Base-by-base conservation (phyloP, 2,113 vertebrate genomes). In the Colinus virginianus region DNA sequence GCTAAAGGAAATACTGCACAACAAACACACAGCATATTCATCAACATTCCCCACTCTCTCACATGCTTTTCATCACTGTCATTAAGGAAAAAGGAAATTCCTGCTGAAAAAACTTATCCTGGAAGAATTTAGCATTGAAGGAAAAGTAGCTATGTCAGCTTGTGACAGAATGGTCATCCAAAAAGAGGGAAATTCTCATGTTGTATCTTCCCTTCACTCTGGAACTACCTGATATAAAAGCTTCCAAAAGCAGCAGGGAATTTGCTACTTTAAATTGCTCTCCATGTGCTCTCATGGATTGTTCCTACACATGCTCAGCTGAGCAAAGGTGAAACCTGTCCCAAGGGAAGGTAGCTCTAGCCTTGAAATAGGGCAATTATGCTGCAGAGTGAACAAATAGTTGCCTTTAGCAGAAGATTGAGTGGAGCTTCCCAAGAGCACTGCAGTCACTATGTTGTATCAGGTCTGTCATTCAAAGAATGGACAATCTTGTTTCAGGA, bases 301-400 rank as follows among this genome's bases (percentile, higher is more conserved):
- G 51, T 64, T 81, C 66, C 72, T 63, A 83, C 90, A 93, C 82
- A 53, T 48, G 66, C 82, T 86, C 76, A 93, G 58, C 82, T 80
- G 89, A 92, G 76, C 78, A 92, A 90, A 95, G 94, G 94, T 96
- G 95, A 95, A 96, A 94, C 72, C 48, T 95, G 76, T 81, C 94
- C 90, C 93, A 94, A 66, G 94, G 93, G 93, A 94, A 95, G 68
- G 95, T 88, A 75, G 45, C 56, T 85, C 40, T 53, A 90, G 84
- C 87, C 71, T 83, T 84, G 84, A 96, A 94, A 93, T 85, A 88
- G 84, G 76, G 43, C 89, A 92, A 34, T 92, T 93, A 86, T 62
- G 48, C 51, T 90, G 61, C 84, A 91, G 76, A 92, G 81, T 67
- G 87, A 85, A 74, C 56, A 90, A 88, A 77, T 0, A 76, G 56